Evolutionary conservation across 35 echinoderm and acorn worm genomes (phyloP), one percentile per base, ranked within the genome.

Genomic region (Stichopus chloronotus): DNA sequence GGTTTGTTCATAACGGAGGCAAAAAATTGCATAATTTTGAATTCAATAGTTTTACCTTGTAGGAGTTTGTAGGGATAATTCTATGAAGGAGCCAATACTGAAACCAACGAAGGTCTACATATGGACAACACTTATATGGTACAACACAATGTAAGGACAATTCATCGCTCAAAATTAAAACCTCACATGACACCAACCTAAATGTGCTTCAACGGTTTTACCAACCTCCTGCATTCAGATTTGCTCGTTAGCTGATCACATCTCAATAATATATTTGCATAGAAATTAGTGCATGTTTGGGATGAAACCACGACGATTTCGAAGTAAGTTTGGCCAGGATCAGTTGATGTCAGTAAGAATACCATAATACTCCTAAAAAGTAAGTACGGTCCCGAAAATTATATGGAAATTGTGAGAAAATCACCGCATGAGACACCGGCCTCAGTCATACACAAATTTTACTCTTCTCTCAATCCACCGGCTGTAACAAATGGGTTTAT

Each of bases 1-100:
- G 22, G 78, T 79, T 25, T 22, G 78, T 79, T 79, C 78, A 79
- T 79, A 23, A 52, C 17, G 78, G 78, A 79, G 19, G 78, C 78
- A 79, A 79, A 79, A 79, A 52, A n/a, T 79, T 79, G 22, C 14
- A 79, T 8, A 52, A 5, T 14, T 79, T 79, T 79, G 78, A 79
- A 25, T 79, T 79, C 22, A 25, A 79, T 52, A 25, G 17, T 23
- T 79, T 79, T 52, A 79, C 6, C 59, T 61, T 61, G 59, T 61
- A 61, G 59, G 59, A 61, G 59, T 61, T 61, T 61, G 59, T 61
- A 61, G 59, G 60, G 2, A 63, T 63, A 4, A 63, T 63, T 25
- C 78, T 80, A 10, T 80, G 2, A 80, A 80, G 78, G 5, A 80
- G 30, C 52, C 78, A 12, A 53, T 80, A 25, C 24, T 80, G 69